Evolutionary conservation across 2,888 invertebrate species (phyloP).

Genomic region (Oscheius sp.): DNA sequence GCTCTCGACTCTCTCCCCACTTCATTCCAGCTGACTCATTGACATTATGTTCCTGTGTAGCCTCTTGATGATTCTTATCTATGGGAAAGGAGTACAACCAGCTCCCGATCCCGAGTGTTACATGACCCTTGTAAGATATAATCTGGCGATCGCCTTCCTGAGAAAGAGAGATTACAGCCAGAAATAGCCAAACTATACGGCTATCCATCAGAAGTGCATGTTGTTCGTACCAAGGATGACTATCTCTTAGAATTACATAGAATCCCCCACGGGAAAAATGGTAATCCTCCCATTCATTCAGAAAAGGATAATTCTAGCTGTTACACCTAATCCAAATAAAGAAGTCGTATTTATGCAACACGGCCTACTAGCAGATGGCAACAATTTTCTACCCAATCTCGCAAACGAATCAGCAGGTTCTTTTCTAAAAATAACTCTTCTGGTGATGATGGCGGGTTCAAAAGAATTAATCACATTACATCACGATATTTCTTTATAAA

Average conservation of each 20-base stretch:
- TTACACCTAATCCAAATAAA: not conserved
- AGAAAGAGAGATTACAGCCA: slow-evolving; percentile 41
- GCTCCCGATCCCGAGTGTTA: slow-evolving; percentile 36
- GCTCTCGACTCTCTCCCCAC: not conserved
- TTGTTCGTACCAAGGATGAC: slow-evolving; percentile 72
- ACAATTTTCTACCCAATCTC: slow-evolving; percentile 60
- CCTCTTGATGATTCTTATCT: not conserved
- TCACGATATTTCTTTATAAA: no score
- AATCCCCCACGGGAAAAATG: slow-evolving; percentile 72
- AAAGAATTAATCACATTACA: no score
- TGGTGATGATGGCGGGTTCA: not conserved
- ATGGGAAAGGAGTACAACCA: not conserved
- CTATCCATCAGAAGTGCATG: slow-evolving; percentile 73
- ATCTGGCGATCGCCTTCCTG: not conserved
- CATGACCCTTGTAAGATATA: slow-evolving; percentile 27
- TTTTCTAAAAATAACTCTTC: not conserved
- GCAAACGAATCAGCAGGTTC: slow-evolving; percentile 52
- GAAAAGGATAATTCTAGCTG: no score
- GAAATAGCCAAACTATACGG: slow-evolving; percentile 72
- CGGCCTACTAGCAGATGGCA: slow-evolving; percentile 60
- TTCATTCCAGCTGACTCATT: not conserved
- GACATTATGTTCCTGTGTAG: not conserved
- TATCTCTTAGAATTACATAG: slow-evolving; percentile 74
- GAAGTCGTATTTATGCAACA: slow-evolving; percentile 65
- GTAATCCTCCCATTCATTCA: slow-evolving; percentile 5